These are phyloP conservation scores for Crypturellus undulatus DNA, from an alignment of 2,113 vertebrate genomes.

Conservation along the genomic window DNA sequence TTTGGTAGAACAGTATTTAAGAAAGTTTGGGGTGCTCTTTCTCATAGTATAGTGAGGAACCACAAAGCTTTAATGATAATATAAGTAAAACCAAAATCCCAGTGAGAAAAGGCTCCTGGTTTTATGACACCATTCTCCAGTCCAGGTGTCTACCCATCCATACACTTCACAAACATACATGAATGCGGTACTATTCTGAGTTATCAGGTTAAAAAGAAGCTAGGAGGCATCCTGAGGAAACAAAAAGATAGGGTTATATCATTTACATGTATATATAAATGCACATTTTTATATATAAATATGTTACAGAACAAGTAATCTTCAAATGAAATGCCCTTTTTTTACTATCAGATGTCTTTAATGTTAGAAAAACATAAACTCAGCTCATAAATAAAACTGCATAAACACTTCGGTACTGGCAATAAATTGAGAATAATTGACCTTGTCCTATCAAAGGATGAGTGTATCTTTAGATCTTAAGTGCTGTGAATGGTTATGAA, in stretches of 20 bases:
- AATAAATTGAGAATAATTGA: conserved; percentile 78
- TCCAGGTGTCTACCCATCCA: background rate
- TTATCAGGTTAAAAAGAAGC: conserved; percentile 10
- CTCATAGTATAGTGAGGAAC: background rate
- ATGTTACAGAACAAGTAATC: conserved; percentile 54
- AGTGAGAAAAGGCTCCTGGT: background rate
- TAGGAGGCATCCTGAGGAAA: background rate
- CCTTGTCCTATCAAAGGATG: conserved; percentile 76
- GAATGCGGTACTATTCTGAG: too few species aligned
- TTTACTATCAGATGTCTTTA: conserved; percentile 56
- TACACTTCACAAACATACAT: background rate
- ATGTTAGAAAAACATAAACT: conserved; percentile 59
- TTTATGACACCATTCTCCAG: background rate
- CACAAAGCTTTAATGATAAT: background rate
- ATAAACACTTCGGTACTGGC: conserved; percentile 56
- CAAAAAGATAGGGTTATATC: background rate
- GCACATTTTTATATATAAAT: conserved; percentile 34
- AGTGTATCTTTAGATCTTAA: conserved; percentile 71
- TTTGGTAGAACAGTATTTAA: background rate
- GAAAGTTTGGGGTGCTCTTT: background rate
- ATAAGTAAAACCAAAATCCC: background rate
- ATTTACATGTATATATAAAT: background rate
- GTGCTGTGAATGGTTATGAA: conserved; percentile 49
- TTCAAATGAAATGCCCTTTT: conserved; percentile 55
- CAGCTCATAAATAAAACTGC: conserved; percentile 70